These are phyloP conservation scores for Loriculus beryllinus DNA, from an alignment of 2,797 vertebrate genomes.

Conservation along the genomic window DNA sequence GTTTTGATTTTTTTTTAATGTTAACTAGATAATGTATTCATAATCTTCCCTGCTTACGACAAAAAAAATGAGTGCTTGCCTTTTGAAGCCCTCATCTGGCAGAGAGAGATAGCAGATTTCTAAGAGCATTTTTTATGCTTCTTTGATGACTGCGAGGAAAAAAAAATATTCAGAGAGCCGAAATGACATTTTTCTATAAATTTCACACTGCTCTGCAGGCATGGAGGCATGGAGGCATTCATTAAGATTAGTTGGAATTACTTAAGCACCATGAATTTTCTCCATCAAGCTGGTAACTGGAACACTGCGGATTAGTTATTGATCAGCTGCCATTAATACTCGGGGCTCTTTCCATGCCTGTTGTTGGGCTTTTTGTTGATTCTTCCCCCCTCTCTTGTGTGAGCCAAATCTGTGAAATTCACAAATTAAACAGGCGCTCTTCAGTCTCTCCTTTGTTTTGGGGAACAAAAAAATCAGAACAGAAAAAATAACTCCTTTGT, in stretches of 20 bases:
- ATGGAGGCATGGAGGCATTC: conserved; percentile 66
- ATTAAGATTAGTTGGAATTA: conserved; percentile 76
- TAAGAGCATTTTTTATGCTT: conserved; percentile 73
- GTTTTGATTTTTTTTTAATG: conserved; percentile 62
- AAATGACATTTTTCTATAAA: conserved; percentile 75
- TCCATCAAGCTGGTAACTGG: conserved; percentile 68
- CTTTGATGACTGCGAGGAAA: conserved; percentile 63
- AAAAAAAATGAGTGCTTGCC: conserved; percentile 59
- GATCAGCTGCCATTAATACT: conserved; percentile 73
- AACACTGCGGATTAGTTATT: conserved; percentile 74
- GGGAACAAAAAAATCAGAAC: conserved; percentile 7
- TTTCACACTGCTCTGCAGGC: conserved; percentile 73
- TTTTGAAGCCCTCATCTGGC: conserved; percentile 74
- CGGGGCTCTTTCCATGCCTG: conserved; percentile 65
- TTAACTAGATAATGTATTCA: conserved; percentile 74
- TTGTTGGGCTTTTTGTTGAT: conserved; percentile 60
- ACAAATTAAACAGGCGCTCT: conserved; percentile 50
- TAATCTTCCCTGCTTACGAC: conserved; percentile 65
- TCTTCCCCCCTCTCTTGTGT: conserved; percentile 20
- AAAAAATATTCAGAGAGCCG: conserved; percentile 58
- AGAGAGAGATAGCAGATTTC: conserved; percentile 73
- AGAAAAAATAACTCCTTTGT: conserved; percentile 36
- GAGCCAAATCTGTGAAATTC: conserved; percentile 63
- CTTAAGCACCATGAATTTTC: conserved; percentile 72
- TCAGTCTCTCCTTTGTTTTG: conserved; percentile 62